A percentile compares a stretch with the other conserved stretches of the same genome.
phyloP scores from a whole-genome alignment of 92 coral and sea anemone species.

The Zoanthus sansibaricus region DNA sequence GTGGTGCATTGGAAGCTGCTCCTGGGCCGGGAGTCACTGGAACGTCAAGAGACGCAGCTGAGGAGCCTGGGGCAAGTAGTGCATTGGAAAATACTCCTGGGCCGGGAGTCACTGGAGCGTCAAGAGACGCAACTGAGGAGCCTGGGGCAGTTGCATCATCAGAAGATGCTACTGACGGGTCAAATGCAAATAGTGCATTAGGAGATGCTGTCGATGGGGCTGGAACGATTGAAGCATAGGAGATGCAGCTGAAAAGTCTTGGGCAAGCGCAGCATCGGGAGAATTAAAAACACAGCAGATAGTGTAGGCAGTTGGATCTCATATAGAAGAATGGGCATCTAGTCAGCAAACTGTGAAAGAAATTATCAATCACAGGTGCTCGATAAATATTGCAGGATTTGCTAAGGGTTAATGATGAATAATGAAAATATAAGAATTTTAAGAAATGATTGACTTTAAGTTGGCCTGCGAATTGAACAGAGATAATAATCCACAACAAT shows the following conservation, averaged over 20 bases:
- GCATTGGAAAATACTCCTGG: neutral
- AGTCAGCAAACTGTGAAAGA: too few species aligned
- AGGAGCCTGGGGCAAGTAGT: conserved; percentile 12
- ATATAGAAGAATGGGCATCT: too few species aligned
- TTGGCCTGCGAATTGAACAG: neutral
- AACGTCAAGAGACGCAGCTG: neutral
- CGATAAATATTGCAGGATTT: too few species aligned
- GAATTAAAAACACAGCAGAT: neutral
- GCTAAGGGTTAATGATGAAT: neutral
- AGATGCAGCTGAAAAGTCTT: neutral
- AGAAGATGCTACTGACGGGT: neutral
- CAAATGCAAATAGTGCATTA: neutral
- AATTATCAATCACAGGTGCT: too few species aligned
- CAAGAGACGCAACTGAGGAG: neutral
- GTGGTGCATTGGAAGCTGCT: neutral
- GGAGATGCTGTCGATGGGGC: neutral
- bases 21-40: neutral
- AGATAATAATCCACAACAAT: neutral
- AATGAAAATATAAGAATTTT: neutral
- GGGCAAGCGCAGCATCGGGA: neutral
- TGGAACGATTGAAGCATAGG: neutral
- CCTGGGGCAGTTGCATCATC: conserved; percentile 10
- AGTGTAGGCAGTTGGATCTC: too few species aligned
- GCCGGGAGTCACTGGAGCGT: neutral
- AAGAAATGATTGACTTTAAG: neutral